A percentile compares a stretch with the other conserved stretches of the same genome.
Evolutionary conservation across 2,113 vertebrate species (phyloP).

Genomic region (Erythrocebus patas): DNA sequence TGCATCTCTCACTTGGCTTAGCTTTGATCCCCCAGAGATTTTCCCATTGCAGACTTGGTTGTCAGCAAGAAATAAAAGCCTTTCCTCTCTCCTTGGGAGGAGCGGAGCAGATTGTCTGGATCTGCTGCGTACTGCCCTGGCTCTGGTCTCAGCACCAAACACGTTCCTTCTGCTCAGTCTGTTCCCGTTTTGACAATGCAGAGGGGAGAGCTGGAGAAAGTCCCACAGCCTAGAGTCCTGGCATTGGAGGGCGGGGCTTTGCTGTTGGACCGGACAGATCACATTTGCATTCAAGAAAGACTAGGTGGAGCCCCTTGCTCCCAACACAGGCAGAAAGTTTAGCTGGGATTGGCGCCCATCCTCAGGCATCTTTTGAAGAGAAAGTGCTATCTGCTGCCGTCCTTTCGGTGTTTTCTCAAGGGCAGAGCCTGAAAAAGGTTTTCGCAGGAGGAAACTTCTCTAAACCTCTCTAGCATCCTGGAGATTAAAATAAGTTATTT

Average conservation of each 20-base stretch:
- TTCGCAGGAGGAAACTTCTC: background rate
- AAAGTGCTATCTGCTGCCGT: background rate
- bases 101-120: constrained; percentile 88
- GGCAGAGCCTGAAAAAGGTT: background rate
- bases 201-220: constrained; percentile 84
- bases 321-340: background rate
- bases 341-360: rapidly evolving
- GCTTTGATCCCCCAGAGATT: constrained; percentile 74
- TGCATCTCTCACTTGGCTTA: constrained; percentile 30
- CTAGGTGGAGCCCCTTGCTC: background rate
- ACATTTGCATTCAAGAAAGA: constrained; percentile 71
- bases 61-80: constrained; percentile 82
- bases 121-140: constrained; percentile 86
- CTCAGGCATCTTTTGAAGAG: background rate
- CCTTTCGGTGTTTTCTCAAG: background rate
- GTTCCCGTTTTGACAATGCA: constrained; percentile 88
- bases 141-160: constrained; percentile 87
- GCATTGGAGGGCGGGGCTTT: constrained; percentile 63
- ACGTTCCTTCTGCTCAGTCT: constrained; percentile 88
- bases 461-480: background rate
- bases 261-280: constrained; percentile 75
- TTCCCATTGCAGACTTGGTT: constrained; percentile 71
- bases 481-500: background rate
- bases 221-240: constrained; percentile 78
- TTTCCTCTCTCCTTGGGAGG: constrained; percentile 83